Conservation (phyloP, 2,113 vertebrate species). For the Crypturellus undulatus region DNA sequence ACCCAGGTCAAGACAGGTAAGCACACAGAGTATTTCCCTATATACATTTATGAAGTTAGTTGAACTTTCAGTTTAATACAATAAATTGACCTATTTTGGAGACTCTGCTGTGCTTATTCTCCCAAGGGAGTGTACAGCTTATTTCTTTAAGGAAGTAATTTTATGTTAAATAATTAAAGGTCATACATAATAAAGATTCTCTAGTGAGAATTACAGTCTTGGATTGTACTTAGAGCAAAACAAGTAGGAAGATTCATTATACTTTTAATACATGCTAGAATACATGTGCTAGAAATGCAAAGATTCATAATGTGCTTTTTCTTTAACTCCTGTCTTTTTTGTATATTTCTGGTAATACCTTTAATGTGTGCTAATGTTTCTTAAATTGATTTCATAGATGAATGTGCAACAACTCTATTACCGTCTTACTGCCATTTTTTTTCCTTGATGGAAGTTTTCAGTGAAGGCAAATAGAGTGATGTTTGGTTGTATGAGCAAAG, state of each 20-base stretch:
- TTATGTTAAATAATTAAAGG: neutral
- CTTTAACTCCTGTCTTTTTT: neutral
- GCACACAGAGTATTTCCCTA: neutral
- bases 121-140: neutral
- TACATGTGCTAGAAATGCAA: neutral
- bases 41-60: neutral
- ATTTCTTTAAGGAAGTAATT: neutral
- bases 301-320: neutral
- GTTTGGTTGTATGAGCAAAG: neutral
- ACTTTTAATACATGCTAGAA: neutral
- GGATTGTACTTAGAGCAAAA: neutral
- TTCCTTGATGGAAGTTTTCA: neutral
- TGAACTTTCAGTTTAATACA: neutral
- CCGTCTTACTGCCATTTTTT: fast-evolving
- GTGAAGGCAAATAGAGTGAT: neutral
- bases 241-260: neutral
- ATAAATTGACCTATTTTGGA: neutral
- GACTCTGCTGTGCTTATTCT: neutral
- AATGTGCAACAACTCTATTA: neutral
- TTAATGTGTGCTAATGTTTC: neutral
- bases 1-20: conserved; percentile 92
- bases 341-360: neutral
- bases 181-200: neutral
- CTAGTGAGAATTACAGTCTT: neutral
- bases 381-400: neutral